phyloP scores from a whole-genome alignment of 2,113 vertebrate genomes.

The Etheostoma spectabile region DNA sequence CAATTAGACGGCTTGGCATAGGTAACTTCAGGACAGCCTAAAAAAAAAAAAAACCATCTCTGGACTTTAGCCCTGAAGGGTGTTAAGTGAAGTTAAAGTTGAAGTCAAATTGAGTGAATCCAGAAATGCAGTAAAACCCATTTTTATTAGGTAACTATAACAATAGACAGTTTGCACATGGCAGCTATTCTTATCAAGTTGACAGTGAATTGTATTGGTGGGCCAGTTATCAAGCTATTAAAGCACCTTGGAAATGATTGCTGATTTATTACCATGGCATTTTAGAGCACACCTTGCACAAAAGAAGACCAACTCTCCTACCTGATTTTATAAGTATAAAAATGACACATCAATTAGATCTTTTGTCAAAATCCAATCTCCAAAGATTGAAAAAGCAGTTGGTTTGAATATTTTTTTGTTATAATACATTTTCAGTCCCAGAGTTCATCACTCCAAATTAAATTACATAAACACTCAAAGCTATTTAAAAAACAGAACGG shows the following conservation, averaged over 20 bases:
- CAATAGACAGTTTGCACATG: not conserved
- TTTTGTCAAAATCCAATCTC: not conserved
- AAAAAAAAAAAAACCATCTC: not conserved
- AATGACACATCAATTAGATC: not conserved
- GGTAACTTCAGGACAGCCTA: constrained; percentile 92
- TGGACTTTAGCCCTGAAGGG: not conserved
- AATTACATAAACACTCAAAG: not conserved
- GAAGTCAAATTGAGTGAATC: no score
- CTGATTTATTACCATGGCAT: not conserved
- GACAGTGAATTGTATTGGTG: not conserved
- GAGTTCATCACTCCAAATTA: not conserved
- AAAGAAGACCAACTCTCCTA: not conserved
- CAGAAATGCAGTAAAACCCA: not conserved
- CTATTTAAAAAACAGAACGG: not conserved
- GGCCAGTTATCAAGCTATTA: not conserved
- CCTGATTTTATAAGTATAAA: not conserved
- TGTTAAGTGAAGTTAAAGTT: not conserved
- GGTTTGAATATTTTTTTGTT: not conserved
- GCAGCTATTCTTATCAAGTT: not conserved
- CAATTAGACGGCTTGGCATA: constrained; percentile 96
- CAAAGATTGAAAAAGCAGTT: not conserved
- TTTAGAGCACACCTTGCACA: not conserved
- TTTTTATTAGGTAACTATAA: not conserved
- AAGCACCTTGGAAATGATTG: not conserved
- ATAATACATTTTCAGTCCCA: not conserved